Percentiles rank a stretch among this genome's conserved stretches.
Evolutionary conservation across 2,797 vertebrate species (phyloP).

Genomic region (Ctenochaetus hawaiiensis): DNA sequence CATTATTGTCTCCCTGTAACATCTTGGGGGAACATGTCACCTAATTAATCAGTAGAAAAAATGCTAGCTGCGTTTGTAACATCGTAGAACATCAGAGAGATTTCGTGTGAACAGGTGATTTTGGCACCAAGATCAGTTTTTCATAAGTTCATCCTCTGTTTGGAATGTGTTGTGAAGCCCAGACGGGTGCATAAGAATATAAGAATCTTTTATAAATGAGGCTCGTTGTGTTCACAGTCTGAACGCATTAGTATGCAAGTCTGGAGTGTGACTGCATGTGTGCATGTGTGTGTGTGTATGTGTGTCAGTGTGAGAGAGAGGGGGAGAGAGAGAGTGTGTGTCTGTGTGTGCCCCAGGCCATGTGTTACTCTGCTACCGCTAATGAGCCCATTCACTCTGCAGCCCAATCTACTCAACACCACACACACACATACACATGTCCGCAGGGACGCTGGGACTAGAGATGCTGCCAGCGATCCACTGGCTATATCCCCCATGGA

Average conservation of each 20-base stretch:
- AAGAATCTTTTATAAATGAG: constrained; percentile 74
- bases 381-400: constrained; percentile 82
- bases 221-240: constrained; percentile 69
- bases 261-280: constrained; percentile 57
- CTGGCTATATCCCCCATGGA: constrained; percentile 75
- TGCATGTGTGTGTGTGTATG: constrained; percentile 47
- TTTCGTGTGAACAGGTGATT: constrained; percentile 62
- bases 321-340: constrained; percentile 36
- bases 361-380: constrained; percentile 81
- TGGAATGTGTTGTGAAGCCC: constrained; percentile 46
- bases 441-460: constrained; percentile 72
- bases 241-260: constrained; percentile 76
- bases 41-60: constrained; percentile 53
- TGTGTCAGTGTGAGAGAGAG: constrained; percentile 11
- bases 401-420: constrained; percentile 69
- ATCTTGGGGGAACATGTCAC: constrained; percentile 50
- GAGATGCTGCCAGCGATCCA: constrained; percentile 81
- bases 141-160: constrained; percentile 54
- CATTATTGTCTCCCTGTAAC: constrained; percentile 47
- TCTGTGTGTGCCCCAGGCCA: constrained; percentile 77
- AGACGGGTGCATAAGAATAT: constrained; percentile 57
- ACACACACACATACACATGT: constrained; percentile 54
- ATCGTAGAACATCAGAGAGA: constrained; percentile 31
- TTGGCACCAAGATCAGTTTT: constrained; percentile 46
- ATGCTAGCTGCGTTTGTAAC: constrained; percentile 42